Percentiles rank a stretch among this genome's conserved stretches.
Evolutionary conservation across 30 jellyfish, hydroid and myxozoan genomes (phyloP).

Genomic region (Turritopsis rubra): DNA sequence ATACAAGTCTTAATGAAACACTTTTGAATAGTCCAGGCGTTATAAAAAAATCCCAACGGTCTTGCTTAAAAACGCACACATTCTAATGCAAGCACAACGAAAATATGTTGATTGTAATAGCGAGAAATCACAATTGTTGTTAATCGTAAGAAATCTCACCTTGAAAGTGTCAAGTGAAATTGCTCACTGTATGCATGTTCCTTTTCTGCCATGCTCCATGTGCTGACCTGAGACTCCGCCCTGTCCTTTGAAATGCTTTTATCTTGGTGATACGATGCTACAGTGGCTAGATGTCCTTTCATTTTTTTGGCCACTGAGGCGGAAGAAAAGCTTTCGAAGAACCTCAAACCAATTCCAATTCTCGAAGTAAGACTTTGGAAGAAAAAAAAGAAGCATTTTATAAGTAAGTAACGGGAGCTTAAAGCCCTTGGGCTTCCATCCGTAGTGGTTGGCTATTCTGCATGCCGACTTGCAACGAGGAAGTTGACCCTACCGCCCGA

Average conservation of each 20-base stretch:
- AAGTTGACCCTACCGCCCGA: no score
- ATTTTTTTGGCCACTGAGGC: slow-evolving; percentile 48
- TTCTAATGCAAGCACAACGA: no score
- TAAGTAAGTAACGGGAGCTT: no score
- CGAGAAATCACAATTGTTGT: no score
- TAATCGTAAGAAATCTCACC: slow-evolving; percentile 37
- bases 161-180: slow-evolving; percentile 48
- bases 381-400: background rate
- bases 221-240: slow-evolving; percentile 18
- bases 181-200: slow-evolving; percentile 49
- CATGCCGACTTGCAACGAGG: no score
- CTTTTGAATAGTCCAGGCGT: no score
- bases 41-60: no score
- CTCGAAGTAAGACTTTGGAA: slow-evolving; percentile 54
- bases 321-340: slow-evolving; percentile 34
- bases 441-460: no score
- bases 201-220: slow-evolving; percentile 22
- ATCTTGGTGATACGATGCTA: slow-evolving; percentile 58
- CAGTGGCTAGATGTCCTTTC: slow-evolving; percentile 41
- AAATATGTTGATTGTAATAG: no score
- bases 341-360: slow-evolving; percentile 71
- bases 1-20: no score
- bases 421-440: no score
- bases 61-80: no score
- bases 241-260: slow-evolving; percentile 30